Conservation (phyloP, 2,888 invertebrate genomes). For the Chrysina gloriosa region DNA sequence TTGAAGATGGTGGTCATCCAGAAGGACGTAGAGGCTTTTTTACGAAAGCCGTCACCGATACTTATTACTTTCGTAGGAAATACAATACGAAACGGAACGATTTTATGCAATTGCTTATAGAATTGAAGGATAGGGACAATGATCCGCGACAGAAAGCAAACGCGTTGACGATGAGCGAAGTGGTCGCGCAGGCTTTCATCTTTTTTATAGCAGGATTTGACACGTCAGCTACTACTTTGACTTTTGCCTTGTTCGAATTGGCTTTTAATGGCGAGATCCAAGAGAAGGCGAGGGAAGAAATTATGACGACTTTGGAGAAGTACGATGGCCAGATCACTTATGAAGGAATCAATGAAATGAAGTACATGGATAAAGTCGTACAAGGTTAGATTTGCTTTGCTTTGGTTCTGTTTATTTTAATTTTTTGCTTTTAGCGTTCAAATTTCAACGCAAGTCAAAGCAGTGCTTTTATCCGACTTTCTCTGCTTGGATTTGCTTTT, state of each 20-base stretch:
- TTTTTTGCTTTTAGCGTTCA: too few species aligned
- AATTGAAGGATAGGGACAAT: conserved; percentile 47
- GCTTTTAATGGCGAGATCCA: conserved; percentile 62
- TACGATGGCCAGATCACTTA: conserved; percentile 59
- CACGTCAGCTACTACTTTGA: conserved; percentile 62
- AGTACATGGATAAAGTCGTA: conserved; percentile 64
- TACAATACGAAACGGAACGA: conserved; percentile 54
- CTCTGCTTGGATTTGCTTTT: too few species aligned
- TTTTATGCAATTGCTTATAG: conserved; percentile 61
- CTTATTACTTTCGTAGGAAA: conserved; percentile 51
- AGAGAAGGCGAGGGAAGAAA: conserved; percentile 60
- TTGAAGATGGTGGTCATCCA: conserved; percentile 47
- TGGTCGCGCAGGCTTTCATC: conserved; percentile 60
- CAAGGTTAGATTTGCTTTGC: conserved; percentile 55
- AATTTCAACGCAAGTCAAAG: too few species aligned
- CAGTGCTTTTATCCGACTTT: too few species aligned
- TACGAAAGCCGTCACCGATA: conserved; percentile 50
- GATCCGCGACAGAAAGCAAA: conserved; percentile 26
- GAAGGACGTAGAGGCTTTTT: conserved; percentile 52
- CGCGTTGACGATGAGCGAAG: conserved; percentile 43
- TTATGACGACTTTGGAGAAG: conserved; percentile 54
- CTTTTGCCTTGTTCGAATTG: conserved; percentile 59
- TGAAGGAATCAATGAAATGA: conserved; percentile 63
- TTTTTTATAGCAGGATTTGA: conserved; percentile 66
- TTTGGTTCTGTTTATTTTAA: too few species aligned